Evolutionary conservation across 2,113 vertebrate genomes (phyloP), one percentile per base, ranked within the genome.

Genomic region (Heterotis niloticus): DNA sequence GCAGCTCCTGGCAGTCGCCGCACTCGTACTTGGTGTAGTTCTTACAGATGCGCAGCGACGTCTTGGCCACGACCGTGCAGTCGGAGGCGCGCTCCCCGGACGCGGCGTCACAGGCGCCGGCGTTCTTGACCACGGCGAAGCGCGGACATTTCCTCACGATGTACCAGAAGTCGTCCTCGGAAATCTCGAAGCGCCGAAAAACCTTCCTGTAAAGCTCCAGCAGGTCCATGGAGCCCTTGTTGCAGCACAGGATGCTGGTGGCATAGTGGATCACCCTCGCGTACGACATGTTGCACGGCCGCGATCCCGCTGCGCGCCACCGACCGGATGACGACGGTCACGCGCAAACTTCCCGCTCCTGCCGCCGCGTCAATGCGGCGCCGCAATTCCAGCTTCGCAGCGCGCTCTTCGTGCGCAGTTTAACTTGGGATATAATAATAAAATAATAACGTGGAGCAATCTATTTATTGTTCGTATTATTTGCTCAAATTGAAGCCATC

Each of bases 41-140:
- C 56, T 79, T 78, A 82, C 91, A 91, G 14, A 92, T 79, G 0
- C 90, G 82, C 67, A 92, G 82, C 5, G 85, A 89, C 18, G 91
- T 92, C 59, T 80, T 81, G 4, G 89, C 91, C 4, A 91, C 87
- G 18, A 92, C 83, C 0, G 28, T 75, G 74, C 62, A 78, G 60
- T 84, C 86, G 0, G 79, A 5, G 34, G 78, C 74, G 29, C 28
- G 78, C 4, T 74, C 79, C 12, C 84, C 81, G 5, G 66, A 26
- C 16, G 59, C 14, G 51, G 62, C n/a, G 13, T 75, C 75, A 44
- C 24, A 11, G 16, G 18, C 26, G 59, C 66, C 77, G 11, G 54
- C 28, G 79, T 34, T 80, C 64, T 54, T 65, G 51, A 87, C 83
- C 74, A 90, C 65, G 5, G 86, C 64, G 66, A 92, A 91, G 57